Percentiles rank a stretch among this genome's conserved stretches.
phyloP scores from a whole-genome alignment of 1,140 invertebrate genomes.

The Drosophila rhopaloa region DNA sequence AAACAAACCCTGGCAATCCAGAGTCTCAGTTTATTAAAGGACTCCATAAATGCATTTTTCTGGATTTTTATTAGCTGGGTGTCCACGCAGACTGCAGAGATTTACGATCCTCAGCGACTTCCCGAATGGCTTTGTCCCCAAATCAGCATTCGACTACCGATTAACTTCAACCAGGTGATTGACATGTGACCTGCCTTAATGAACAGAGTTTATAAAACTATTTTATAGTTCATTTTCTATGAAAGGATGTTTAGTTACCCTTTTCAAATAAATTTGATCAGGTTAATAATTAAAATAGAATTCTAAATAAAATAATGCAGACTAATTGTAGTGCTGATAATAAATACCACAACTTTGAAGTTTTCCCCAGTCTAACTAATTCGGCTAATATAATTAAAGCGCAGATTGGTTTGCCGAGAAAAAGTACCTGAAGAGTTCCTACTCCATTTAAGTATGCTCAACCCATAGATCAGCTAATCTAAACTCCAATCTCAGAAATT shows the following conservation, averaged over 20 bases:
- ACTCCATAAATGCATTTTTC: slow-evolving; percentile 63
- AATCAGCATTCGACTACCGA: slow-evolving; percentile 32
- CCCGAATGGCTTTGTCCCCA: slow-evolving; percentile 19
- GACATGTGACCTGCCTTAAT: slow-evolving; percentile 28
- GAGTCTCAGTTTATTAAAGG: slow-evolving; percentile 69
- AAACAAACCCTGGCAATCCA: neutral
- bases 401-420: neutral
- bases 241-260: neutral
- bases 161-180: slow-evolving; percentile 23
- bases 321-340: neutral
- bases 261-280: neutral
- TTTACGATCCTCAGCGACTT: slow-evolving; percentile 33
- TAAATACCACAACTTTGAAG: neutral
- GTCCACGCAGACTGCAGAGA: slow-evolving; percentile 11
- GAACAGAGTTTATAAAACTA: slow-evolving; percentile 3
- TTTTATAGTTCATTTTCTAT: slow-evolving; percentile 1
- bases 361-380: neutral
- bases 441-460: slow-evolving; percentile 12
- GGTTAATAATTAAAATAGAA: slow-evolving; percentile 1
- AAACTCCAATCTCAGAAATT: slow-evolving; percentile 9
- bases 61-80: slow-evolving; percentile 34
- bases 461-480: slow-evolving; percentile 21
- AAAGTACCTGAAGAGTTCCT: neutral
- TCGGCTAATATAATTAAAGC: neutral
- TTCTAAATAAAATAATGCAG: neutral